Evolutionary conservation across 2,888 invertebrate genomes (phyloP).

Genomic region (Pseudococcus jackbeardsleyi): DNA sequence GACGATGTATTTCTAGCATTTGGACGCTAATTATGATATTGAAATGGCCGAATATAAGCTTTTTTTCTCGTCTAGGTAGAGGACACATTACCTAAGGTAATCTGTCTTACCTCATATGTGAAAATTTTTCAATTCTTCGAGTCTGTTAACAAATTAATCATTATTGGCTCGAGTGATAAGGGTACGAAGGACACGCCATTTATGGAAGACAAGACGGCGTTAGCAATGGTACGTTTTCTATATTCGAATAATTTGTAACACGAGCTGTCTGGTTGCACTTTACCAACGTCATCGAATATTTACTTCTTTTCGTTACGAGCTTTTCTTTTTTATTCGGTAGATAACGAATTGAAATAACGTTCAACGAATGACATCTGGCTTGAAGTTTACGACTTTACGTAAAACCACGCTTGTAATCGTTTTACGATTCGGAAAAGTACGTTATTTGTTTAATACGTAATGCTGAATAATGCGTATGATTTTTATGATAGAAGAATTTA

Average conservation of each 20-base stretch:
- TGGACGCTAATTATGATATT: neutral
- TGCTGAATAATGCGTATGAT: neutral
- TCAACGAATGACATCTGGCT: neutral
- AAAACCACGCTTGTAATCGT: neutral
- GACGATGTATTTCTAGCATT: neutral
- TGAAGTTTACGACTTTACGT: conserved; percentile 14
- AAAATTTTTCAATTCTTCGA: neutral
- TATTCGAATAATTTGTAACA: neutral
- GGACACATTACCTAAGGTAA: neutral
- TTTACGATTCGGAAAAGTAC: neutral
- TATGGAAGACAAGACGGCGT: neutral
- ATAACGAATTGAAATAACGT: conserved; percentile 3
- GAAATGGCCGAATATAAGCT: neutral
- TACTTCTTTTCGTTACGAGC: neutral
- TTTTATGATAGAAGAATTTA: neutral
- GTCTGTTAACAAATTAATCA: neutral
- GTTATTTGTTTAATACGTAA: neutral
- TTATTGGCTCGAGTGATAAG: neutral
- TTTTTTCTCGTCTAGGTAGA: neutral
- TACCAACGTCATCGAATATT: neutral
- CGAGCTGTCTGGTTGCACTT: neutral
- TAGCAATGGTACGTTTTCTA: neutral
- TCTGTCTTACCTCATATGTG: neutral
- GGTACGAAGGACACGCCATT: neutral
- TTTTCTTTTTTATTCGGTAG: neutral